Conservation (phyloP, 2,888 invertebrate species). For the Paralinhomoeus sp. region DNA sequence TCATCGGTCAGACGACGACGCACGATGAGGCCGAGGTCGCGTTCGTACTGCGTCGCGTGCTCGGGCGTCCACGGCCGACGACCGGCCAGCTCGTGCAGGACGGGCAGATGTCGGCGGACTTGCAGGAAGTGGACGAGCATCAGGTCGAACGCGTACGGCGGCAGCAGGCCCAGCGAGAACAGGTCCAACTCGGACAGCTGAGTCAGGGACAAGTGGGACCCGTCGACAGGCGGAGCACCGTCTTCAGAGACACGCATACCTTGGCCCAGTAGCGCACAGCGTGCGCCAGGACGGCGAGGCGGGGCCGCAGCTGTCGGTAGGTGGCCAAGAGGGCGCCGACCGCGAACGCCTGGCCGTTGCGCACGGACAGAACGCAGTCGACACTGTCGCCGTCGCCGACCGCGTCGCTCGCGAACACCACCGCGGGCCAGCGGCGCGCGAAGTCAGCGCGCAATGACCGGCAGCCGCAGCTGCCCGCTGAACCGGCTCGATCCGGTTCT, state of each 20-base stretch:
- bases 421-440: background rate
- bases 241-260: conserved; percentile 19
- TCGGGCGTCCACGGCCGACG: background rate
- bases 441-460: too few relatives aligned
- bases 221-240: too few relatives aligned
- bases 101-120: conserved; percentile 29
- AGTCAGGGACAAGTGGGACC: too few relatives aligned
- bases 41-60: background rate
- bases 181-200: conserved; percentile 23
- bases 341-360: conserved; percentile 20
- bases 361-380: conserved; percentile 24
- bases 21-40: background rate
- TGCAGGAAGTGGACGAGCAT: conserved; percentile 35
- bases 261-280: conserved; percentile 29
- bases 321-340: conserved; percentile 16
- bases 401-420: background rate
- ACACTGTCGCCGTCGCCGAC: conserved; percentile 9
- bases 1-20: too few relatives aligned
- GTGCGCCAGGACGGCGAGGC: conserved; percentile 18
- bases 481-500: too few relatives aligned
- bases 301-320: conserved; percentile 19
- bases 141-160: conserved; percentile 31
- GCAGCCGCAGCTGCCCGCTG: too few relatives aligned
- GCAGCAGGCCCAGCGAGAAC: conserved; percentile 31
- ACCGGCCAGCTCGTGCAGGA: conserved; percentile 32